A percentile compares a stretch with the other conserved stretches of the same genome.
Conservation (phyloP, 30 jellyfish, hydroid and myxozoan genomes). For the Sanderia malayensis region DNA sequence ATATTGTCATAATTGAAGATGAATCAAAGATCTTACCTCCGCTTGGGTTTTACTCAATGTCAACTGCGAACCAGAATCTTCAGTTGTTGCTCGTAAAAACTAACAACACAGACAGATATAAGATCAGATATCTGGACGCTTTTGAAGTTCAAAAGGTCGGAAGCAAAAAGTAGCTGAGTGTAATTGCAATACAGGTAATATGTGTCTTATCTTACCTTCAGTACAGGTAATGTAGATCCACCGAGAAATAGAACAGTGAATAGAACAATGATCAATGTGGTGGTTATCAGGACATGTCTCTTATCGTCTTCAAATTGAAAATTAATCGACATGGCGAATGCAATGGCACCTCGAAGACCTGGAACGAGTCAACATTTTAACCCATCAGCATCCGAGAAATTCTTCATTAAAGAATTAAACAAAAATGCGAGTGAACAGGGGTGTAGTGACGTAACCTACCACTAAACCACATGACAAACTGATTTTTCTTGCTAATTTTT, state of each 20-base stretch:
- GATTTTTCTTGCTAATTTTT: constrained; percentile 74
- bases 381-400: too few species aligned
- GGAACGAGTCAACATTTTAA: too few species aligned
- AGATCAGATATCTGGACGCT: too few species aligned
- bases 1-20: too few species aligned
- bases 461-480: constrained; percentile 94
- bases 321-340: constrained; percentile 90
- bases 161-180: too few species aligned
- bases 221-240: constrained; percentile 85
- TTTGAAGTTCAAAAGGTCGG: too few species aligned
- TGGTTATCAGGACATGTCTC: constrained; percentile 79
- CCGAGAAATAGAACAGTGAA: constrained; percentile 86
- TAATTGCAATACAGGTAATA: not conserved
- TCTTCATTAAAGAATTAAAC: too few species aligned
- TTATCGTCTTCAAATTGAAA: constrained; percentile 81
- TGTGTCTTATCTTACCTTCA: constrained; percentile 70
- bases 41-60: constrained; percentile 95
- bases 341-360: constrained; percentile 99
- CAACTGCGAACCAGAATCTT: constrained; percentile 45
- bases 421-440: too few species aligned
- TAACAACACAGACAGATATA: too few species aligned
- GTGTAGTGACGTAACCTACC: constrained; percentile 54
- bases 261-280: constrained; percentile 85
- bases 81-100: constrained; percentile 51
- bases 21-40: constrained; percentile 63